Evolutionary conservation across 2,888 invertebrate genomes (phyloP), one percentile per base, ranked within the genome.

Genomic region (Acrobasis repandana): DNA sequence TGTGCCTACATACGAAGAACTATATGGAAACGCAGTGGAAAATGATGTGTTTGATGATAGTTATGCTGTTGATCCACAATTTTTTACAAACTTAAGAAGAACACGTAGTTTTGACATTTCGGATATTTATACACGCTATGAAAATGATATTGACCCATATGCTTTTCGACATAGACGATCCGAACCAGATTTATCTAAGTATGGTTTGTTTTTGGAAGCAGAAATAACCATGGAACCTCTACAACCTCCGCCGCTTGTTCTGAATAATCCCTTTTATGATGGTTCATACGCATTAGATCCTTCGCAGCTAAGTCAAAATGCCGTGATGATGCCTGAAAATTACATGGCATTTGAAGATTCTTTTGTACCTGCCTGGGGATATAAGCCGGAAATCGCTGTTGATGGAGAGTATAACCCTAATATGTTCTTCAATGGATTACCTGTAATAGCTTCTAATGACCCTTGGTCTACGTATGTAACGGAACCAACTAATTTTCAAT

Each of bases 311-410:
- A 86, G 81, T 72, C 83, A 82, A 64, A 74, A 79, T 49, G 80
- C 88, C 74, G 80, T 91, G n/a, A 77, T 87, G 61, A 70, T 93
- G 67, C 93, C 93, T 52, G 92, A 93, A 70, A 91, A 87, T 73
- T 92, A 92, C 74, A 79, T 93, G 72, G 90, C 91, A n/a, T 91
- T 93, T 71, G 93, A 93, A 81, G 92, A 93, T 79, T 87, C 91
- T 8, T 93, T 90, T 75, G 90, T 92, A 61, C 91, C 92, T 43
- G 74, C 85, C 8, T 92, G 90, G 88, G 83, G 88, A 58, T 90
- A 86, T 65, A 88, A 86, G 71, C 85, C 89, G 43, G 87, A 89
- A 67, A 76, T 81, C 68, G 67, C 87, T 56, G 68, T 77, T 16
- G 80, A 84, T 63, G 79, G 77, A 64, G 81, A 83, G 61, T 73